Evolutionary conservation across 2,888 invertebrate genomes (phyloP).

Genomic region (Pycnomerus fuliginosus): DNA sequence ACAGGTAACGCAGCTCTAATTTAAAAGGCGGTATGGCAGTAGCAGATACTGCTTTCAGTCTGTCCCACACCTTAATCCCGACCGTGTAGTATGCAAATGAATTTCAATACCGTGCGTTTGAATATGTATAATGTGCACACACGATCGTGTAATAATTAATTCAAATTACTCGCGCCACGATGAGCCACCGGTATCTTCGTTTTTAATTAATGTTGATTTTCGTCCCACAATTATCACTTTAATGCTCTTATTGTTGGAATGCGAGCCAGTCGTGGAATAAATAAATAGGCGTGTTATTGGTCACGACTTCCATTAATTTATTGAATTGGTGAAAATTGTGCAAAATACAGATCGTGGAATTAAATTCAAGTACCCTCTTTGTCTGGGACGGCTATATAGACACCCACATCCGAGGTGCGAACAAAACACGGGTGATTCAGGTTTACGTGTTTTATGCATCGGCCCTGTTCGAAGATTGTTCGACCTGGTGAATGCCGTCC

Average conservation of each 20-base stretch:
- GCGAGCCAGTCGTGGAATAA: slow-evolving; percentile 11
- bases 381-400: slow-evolving; percentile 37
- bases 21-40: slow-evolving; percentile 12
- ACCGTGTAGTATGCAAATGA: slow-evolving; percentile 42
- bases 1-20: slow-evolving; percentile 14
- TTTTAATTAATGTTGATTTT: slow-evolving; percentile 42
- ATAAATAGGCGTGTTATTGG: slow-evolving; percentile 14
- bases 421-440: slow-evolving; percentile 33
- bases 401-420: slow-evolving; percentile 39
- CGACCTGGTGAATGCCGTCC: slow-evolving; percentile 1
- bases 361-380: too few species aligned
- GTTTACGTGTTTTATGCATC: slow-evolving; percentile 32
- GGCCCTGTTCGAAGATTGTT: slow-evolving; percentile 4
- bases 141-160: slow-evolving; percentile 39
- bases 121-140: slow-evolving; percentile 40
- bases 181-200: slow-evolving; percentile 29
- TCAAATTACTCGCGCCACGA: slow-evolving; percentile 41
- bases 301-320: too few species aligned
- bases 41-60: slow-evolving; percentile 17
- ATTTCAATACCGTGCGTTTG: slow-evolving; percentile 39
- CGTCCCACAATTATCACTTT: too few species aligned
- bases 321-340: too few species aligned
- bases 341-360: too few species aligned
- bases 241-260: too few species aligned
- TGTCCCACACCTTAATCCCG: slow-evolving; percentile 21